phyloP scores from a whole-genome alignment of 2,888 invertebrate genomes.

The Xanthia icteritia region DNA sequence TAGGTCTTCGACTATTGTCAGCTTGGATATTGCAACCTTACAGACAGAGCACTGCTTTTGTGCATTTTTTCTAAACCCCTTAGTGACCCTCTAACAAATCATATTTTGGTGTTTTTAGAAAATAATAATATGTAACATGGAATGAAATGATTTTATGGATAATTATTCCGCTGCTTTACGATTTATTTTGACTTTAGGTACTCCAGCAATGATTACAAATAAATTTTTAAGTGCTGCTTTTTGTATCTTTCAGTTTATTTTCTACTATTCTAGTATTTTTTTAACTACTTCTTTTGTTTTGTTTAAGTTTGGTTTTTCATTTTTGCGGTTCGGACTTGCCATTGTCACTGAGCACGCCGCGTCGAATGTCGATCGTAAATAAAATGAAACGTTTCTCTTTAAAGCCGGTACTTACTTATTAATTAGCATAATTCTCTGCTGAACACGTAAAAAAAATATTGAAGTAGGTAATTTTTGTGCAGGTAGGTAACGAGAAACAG shows the following conservation, averaged over 20 bases:
- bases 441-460: not conserved
- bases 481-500: no score
- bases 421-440: constrained; percentile 11
- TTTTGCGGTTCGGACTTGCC: not conserved
- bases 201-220: not conserved
- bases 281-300: not conserved
- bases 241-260: not conserved
- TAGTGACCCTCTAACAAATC: not conserved
- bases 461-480: no score
- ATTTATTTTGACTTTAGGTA: not conserved
- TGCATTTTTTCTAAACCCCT: not conserved
- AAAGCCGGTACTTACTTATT: not conserved
- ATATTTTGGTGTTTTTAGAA: not conserved
- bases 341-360: not conserved
- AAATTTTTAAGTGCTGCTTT: no score
- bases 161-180: no score
- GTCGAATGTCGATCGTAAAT: not conserved
- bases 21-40: not conserved
- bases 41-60: not conserved
- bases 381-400: constrained; percentile 6
- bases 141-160: not conserved
- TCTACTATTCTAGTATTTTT: not conserved
- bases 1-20: not conserved
- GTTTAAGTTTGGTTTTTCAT: not conserved
- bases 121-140: not conserved